Conservation (phyloP, 2,888 invertebrate genomes). For the Sphinx pinastri region DNA sequence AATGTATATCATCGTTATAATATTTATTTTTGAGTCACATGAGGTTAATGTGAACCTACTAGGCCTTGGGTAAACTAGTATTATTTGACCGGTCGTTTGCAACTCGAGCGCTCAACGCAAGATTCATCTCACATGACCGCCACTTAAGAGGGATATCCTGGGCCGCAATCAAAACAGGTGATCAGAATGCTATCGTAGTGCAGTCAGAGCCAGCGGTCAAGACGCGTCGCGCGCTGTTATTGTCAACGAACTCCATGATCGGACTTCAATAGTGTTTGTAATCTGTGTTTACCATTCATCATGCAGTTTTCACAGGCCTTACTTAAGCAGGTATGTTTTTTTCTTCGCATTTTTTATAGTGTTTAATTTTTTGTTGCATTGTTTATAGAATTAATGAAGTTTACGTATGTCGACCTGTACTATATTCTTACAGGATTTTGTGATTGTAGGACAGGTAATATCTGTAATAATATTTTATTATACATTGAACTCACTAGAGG, state of each 20-base stretch:
- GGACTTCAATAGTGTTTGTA: slow-evolving; percentile 13
- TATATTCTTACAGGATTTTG: no score
- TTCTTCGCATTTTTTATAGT: not conserved
- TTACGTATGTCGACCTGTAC: no score
- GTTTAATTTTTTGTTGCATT: not conserved
- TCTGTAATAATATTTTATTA: no score
- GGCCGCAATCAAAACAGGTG: slow-evolving; percentile 50
- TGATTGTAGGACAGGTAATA: no score
- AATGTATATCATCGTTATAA: no score
- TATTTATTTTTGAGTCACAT: no score
- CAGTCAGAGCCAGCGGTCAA: slow-evolving; percentile 51
- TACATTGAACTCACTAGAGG: no score
- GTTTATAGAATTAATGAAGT: not conserved
- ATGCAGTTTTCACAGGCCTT: slow-evolving; percentile 60
- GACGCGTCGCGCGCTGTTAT: slow-evolving; percentile 30
- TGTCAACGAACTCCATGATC: slow-evolving; percentile 1
- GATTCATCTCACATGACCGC: slow-evolving; percentile 54
- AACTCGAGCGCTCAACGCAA: not conserved
- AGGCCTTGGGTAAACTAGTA: no score
- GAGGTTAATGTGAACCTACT: no score
- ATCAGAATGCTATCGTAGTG: slow-evolving; percentile 40
- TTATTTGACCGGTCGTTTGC: no score
- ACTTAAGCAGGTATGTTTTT: slow-evolving; percentile 62
- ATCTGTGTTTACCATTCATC: slow-evolving; percentile 6
- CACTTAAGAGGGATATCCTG: slow-evolving; percentile 33